Percentiles rank a stretch among this genome's conserved stretches.
phyloP scores from a whole-genome alignment of 2,113 vertebrate genomes.

The Bujurquina vittata region DNA sequence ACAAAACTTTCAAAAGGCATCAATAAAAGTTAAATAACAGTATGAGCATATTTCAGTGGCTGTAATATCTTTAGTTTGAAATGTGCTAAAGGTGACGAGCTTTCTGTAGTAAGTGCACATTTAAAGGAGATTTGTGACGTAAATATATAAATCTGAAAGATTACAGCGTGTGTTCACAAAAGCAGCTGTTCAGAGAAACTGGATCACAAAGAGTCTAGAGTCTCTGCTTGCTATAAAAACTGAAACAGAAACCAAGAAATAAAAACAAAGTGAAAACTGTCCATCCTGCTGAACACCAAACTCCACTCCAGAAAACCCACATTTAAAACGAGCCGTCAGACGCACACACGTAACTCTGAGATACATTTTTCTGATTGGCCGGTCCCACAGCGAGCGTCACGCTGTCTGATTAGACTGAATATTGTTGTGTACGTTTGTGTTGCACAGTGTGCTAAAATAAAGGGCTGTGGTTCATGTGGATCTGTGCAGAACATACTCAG shows the following conservation, averaged over 20 bases:
- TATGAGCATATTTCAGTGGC: not conserved
- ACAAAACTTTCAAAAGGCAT: slow-evolving; percentile 29
- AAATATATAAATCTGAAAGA: not conserved
- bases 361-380: too few species aligned
- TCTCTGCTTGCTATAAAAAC: not conserved
- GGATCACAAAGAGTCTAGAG: not conserved
- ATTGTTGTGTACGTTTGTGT: too few species aligned
- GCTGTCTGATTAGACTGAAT: too few species aligned
- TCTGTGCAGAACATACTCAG: not conserved
- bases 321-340: not conserved
- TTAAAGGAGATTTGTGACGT: not conserved
- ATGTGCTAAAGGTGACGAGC: not conserved
- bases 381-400: too few species aligned
- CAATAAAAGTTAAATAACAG: not conserved
- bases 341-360: not conserved
- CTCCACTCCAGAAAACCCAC: not conserved
- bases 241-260: not conserved
- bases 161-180: slow-evolving; percentile 8
- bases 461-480: not conserved
- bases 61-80: not conserved
- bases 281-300: not conserved
- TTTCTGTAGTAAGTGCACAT: not conserved
- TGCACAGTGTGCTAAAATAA: too few species aligned
- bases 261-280: not conserved
- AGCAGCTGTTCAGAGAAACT: not conserved